Conservation (phyloP, 2,113 vertebrate species). For the Phyllopteryx taeniolatus region DNA sequence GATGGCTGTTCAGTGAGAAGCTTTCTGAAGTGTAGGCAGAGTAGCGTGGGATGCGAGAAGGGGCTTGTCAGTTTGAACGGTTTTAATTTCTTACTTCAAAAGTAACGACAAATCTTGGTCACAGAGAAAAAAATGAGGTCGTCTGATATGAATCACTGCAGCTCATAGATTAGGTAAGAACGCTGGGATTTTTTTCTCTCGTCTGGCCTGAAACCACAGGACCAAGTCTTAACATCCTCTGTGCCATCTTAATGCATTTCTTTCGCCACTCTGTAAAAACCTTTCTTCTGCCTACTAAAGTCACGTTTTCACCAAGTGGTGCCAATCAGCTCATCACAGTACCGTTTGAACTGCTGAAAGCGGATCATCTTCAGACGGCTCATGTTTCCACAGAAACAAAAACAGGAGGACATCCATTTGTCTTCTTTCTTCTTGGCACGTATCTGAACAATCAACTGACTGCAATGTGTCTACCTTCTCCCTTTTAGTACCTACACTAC, state of each 20-base stretch:
- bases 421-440: too few species aligned
- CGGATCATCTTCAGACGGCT: too few species aligned
- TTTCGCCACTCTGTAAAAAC: neutral
- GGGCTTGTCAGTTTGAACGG: constrained; percentile 13
- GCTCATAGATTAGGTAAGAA: neutral
- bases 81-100: constrained; percentile 10
- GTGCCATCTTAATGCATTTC: neutral
- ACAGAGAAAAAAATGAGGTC: neutral
- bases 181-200: neutral
- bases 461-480: too few species aligned
- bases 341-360: neutral
- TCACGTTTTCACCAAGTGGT: neutral
- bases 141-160: neutral
- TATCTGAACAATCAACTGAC: too few species aligned
- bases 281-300: neutral
- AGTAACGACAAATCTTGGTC: neutral
- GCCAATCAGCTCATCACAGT: neutral
- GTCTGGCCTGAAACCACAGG: neutral
- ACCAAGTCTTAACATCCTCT: neutral
- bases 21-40: constrained; percentile 23
- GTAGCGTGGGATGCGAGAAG: constrained; percentile 1
- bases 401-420: too few species aligned
- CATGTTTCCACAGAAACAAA: too few species aligned
- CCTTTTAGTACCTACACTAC: neutral
- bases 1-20: constrained; percentile 37